Conservation (phyloP, 2,888 invertebrate genomes). For the Apodemia hepburni region DNA sequence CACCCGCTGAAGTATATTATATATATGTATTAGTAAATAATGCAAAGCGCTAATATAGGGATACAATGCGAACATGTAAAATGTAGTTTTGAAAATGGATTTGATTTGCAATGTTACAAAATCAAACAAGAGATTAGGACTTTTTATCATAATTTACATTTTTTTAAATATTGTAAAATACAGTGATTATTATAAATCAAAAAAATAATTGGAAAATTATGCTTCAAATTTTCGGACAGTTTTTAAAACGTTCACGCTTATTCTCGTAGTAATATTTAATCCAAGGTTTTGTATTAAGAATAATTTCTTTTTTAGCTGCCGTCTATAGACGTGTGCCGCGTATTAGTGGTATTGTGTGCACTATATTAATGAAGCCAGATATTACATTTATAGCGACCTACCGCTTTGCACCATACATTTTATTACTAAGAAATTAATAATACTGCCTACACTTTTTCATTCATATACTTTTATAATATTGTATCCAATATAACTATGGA, state of each 20-base stretch:
- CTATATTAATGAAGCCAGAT: conserved; percentile 64
- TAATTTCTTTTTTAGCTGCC: conserved; percentile 74
- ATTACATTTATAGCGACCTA: conserved; percentile 44
- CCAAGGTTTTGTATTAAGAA: conserved; percentile 60
- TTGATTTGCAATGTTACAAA: too few relatives aligned
- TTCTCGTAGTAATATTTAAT: background rate
- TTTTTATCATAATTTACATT: too few relatives aligned
- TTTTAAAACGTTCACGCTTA: background rate
- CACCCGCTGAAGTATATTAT: too few relatives aligned
- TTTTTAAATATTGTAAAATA: too few relatives aligned
- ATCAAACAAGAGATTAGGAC: too few relatives aligned
- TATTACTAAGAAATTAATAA: conserved; percentile 13
- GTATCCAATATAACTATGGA: background rate
- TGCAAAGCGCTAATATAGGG: too few relatives aligned
- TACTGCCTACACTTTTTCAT: conserved; percentile 2
- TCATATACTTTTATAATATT: background rate
- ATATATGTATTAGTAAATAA: too few relatives aligned
- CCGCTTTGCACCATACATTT: conserved; percentile 39
- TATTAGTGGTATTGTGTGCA: conserved; percentile 71
- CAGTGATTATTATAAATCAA: too few relatives aligned
- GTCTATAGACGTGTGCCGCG: conserved; percentile 72
- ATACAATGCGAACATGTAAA: too few relatives aligned
- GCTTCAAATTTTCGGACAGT: background rate
- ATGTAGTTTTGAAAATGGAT: too few relatives aligned
- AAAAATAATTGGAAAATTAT: too few relatives aligned